These are phyloP conservation scores for Andrena bicolor DNA, from an alignment of 2,888 invertebrate genomes.

Conservation along the genomic window DNA sequence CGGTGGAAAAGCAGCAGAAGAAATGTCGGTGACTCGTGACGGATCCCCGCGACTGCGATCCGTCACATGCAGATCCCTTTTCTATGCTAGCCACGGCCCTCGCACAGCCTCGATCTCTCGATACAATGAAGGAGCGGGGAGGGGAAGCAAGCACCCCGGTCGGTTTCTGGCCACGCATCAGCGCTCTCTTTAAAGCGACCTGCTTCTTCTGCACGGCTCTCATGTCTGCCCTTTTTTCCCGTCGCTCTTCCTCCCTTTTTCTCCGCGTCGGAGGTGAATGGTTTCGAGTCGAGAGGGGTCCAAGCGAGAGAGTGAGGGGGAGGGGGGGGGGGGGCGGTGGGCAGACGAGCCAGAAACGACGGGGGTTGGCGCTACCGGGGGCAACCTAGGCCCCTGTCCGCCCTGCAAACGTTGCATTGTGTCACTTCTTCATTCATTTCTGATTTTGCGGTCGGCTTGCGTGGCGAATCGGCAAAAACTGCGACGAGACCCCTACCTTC, in stretches of 20 bases:
- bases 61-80: slow-evolving; percentile 80
- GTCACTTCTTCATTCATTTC: slow-evolving; percentile 84
- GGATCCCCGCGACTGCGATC: slow-evolving; percentile 73
- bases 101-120: slow-evolving; percentile 60
- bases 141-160: slow-evolving; percentile 68
- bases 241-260: slow-evolving; percentile 53
- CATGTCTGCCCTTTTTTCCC: slow-evolving; percentile 61
- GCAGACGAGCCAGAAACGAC: slow-evolving; percentile 31
- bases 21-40: slow-evolving; percentile 68
- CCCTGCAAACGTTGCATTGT: slow-evolving; percentile 78
- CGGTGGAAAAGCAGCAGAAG: slow-evolving; percentile 33
- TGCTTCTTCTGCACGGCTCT: slow-evolving; percentile 75
- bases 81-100: slow-evolving; percentile 68
- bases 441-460: slow-evolving; percentile 85
- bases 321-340: slow-evolving; percentile 26
- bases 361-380: slow-evolving; percentile 67
- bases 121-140: slow-evolving; percentile 73
- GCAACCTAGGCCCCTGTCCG: slow-evolving; percentile 60
- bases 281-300: slow-evolving; percentile 66
- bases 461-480: slow-evolving; percentile 80
- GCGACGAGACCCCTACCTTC: slow-evolving; percentile 31
- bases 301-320: slow-evolving; percentile 24
- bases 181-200: slow-evolving; percentile 83
- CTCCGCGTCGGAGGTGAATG: slow-evolving; percentile 75
- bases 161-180: slow-evolving; percentile 79